Percentiles rank a stretch among this genome's conserved stretches.
Conservation (phyloP, 2,797 vertebrate genomes). For the Tangara arthus region DNA sequence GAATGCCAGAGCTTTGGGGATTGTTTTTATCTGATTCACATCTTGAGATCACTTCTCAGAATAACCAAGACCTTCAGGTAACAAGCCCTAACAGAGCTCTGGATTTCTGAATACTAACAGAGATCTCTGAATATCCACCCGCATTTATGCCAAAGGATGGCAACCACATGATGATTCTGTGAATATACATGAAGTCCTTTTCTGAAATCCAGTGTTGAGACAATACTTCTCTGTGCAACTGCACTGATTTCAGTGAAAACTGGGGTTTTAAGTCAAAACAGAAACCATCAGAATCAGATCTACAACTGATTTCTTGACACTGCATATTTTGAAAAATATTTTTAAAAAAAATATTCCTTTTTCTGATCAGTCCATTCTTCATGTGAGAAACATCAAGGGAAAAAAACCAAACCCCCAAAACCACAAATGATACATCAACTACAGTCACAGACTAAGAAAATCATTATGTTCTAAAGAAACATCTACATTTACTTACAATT, state of each 20-base stretch:
- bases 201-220: neutral
- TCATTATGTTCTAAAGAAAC: neutral
- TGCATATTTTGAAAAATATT: neutral
- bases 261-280: neutral
- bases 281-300: neutral
- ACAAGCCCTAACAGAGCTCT: neutral
- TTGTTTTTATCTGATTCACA: neutral
- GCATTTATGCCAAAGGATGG: neutral
- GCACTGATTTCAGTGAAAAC: neutral
- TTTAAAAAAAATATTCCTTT: neutral
- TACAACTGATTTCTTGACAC: neutral
- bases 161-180: neutral
- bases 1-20: neutral
- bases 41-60: neutral
- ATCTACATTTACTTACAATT: neutral
- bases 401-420: neutral
- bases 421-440: neutral
- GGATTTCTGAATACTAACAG: neutral
- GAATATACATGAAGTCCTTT: neutral
- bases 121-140: neutral
- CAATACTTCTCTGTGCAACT: neutral
- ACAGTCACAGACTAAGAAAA: neutral
- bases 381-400: neutral
- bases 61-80: neutral
- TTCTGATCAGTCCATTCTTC: neutral